These are phyloP conservation scores for Stegophylla sp. DNA, from an alignment of 2,888 invertebrate species.

Conservation along the genomic window DNA sequence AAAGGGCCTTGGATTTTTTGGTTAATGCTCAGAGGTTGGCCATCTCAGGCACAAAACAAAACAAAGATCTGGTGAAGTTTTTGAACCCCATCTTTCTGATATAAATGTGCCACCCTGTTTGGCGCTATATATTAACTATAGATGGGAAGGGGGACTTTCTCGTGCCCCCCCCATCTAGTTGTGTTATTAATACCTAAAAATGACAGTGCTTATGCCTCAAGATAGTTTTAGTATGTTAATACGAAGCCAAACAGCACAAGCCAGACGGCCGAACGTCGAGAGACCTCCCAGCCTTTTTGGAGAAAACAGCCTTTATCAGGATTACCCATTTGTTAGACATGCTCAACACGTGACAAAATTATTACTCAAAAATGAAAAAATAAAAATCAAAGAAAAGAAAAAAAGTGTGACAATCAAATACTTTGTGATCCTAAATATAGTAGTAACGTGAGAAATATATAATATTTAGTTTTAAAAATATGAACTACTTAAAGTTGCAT, in stretches of 20 bases:
- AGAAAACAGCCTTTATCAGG: slow-evolving; percentile 8
- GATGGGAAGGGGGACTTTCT: not conserved
- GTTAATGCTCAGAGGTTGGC: not conserved
- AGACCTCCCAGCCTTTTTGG: slow-evolving; percentile 1
- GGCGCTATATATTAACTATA: slow-evolving; percentile 6
- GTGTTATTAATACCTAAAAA: slow-evolving; percentile 12
- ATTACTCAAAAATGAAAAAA: too few relatives aligned
- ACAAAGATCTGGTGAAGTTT: slow-evolving; percentile 17
- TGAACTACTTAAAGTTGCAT: too few relatives aligned
- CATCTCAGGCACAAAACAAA: not conserved
- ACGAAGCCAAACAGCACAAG: slow-evolving; percentile 5
- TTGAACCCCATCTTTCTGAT: slow-evolving; percentile 15
- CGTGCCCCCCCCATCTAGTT: not conserved
- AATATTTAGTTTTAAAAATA: too few relatives aligned
- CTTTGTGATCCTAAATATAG: too few relatives aligned
- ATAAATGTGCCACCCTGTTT: slow-evolving; percentile 14
- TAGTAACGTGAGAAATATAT: too few relatives aligned
- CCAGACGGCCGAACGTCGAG: slow-evolving; percentile 1
- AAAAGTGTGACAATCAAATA: too few relatives aligned
- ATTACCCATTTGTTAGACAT: not conserved
- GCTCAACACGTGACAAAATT: too few relatives aligned
- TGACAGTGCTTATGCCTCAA: not conserved
- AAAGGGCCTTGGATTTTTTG: not conserved
- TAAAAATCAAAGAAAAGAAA: too few relatives aligned
- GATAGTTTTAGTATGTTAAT: not conserved